Base-by-base conservation (phyloP, 2,113 vertebrate species). In the Eptesicus fuscus region DNA sequence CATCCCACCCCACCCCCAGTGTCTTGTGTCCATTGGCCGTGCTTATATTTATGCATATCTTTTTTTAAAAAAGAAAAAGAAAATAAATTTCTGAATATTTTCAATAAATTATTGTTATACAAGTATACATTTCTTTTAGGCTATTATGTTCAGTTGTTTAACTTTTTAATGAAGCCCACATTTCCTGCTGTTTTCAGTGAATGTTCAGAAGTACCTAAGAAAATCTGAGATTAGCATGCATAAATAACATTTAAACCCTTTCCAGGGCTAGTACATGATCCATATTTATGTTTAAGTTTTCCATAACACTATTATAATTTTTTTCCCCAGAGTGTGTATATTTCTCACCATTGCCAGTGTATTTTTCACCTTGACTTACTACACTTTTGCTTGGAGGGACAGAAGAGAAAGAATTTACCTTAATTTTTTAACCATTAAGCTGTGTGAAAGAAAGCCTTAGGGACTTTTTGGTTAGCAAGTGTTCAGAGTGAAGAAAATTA, bases 391-490 rank as follows among this genome's bases (percentile, higher is more conserved):
- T 92, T 67, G 49, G 44, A 40, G 25, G 23, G 71, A n/a, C 40
- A 23, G 49, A 87, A 61, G 40, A 90, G 22, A 95, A 96, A 94
- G 47, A n/a, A 95, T 63, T 83, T 18, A 37, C 53, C 30, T 87
- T 91, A 44, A 40, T 89, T 96, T 70, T 90, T 51, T 70, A 77
- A 63, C 47, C 67, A n/a, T 28, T 87, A 35, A 73, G 7, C 47
- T 35, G 14, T 56, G 11, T 65, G 18, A 65, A 70, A 94, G 67
- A 86, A 95, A 95, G 70, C 18, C 11, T 25, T 23, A 80, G 14
- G 7, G 40, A 87, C 1, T 16, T 71, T 91, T 61, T 84, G 78
- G 22, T 80, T 63, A 95, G 5, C 35, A 87, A 61, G 20, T 42
- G 63, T 35, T 51, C 63, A 63, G 9, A 78, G 35, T 67, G 35